Base-by-base conservation (phyloP, 2,113 vertebrate species). In the Scytalopus superciliaris region DNA sequence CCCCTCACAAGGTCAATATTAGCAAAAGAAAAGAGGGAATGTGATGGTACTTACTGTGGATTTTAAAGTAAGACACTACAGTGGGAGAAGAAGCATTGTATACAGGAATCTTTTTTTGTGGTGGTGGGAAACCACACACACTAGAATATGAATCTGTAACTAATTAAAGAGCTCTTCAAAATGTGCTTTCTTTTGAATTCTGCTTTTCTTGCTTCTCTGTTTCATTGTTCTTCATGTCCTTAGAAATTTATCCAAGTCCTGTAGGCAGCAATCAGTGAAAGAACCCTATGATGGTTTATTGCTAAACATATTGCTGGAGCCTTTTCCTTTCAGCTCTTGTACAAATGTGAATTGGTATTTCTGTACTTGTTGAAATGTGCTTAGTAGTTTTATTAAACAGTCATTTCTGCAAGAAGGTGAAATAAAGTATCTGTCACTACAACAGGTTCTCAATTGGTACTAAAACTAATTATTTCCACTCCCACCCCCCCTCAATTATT, bases 1-100 rank as follows among this genome's bases (percentile, higher is more conserved):
- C 45, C 91, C 85, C 82, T 94, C 63, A 78, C 93, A 90, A 94
- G 94, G 92, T 83, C 90, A 95, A 83, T 92, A 93, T 95, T 64
- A 93, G 95, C 69, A 94, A 94, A 91, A 91, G 87, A 55, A 91
- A 89, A 82, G 74, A 88, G 64, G 44, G 56, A 80, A 72, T 47
- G 59, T 28, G 67, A 84, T 75, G 84, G 75, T 44, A 52, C 68
- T 91, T 52, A 40, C 7, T 37, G 68, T 24, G 56, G 93, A n/a
- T 95, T 90, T 89, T 45, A 6, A 83, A 80, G 52, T 15, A 77
- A 76, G 35, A 33, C 69, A 64, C 13, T 23, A 44, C 13, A 21
- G n/a, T 14, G 52, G n/a, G 73, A 76, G 53, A 83, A 84, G 73
- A 52, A 84, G 15, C 35, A 72, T 55, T 44, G 70, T 40, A 59